Base-by-base conservation (phyloP, 1,140 invertebrate genomes). In the Macrotrachela quadricornifera region DNA sequence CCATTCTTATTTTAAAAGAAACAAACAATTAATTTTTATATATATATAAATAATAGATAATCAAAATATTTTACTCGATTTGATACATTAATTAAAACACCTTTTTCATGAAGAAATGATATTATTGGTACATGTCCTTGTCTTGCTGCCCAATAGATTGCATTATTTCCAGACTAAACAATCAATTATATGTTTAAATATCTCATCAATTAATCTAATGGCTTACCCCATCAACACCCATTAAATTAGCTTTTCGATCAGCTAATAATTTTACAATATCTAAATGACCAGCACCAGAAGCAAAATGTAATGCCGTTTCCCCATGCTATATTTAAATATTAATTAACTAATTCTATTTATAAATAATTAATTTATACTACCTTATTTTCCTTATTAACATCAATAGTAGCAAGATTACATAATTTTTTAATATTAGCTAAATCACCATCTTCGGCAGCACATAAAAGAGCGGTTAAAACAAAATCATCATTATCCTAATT, bases 391-490 rank as follows among this genome's bases (percentile, higher is more conserved):
- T 70, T 65, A 58, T 75, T 74, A 42, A 77, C 63, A 61, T 76
- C 69, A 50, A 78, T 68, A 38, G 71, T 69, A 49, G 60, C 59
- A 55, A 72, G 66, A 46, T 66, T 67, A 8, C 76, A 66, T 12
- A 79, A 63, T 55, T 77, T 69, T 59, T 77, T 72, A 21, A 79
- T 61, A 1, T 73, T 73, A 16, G 68, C 61, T 12, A 76, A 58
- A 62, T 78, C 77, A 3, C 75, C 75, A 57, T 77, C 75, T 61
- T 78, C 76, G 38, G 74, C 70, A 9, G 77, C 76, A 60, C 71
- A 71, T 59, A 77, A 73, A 49, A 79, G 60, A 13, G 76, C 75
- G 49, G 72, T 71, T 54, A 75, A 63, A 14, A 78, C 69, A 62
- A 77, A 73, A 60, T 76, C 75, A 57, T 76, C 69, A 48, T 67